Evolutionary conservation across 2,888 invertebrate species (phyloP), one percentile per base, ranked within the genome.

Genomic region (Agrotis segetum): DNA sequence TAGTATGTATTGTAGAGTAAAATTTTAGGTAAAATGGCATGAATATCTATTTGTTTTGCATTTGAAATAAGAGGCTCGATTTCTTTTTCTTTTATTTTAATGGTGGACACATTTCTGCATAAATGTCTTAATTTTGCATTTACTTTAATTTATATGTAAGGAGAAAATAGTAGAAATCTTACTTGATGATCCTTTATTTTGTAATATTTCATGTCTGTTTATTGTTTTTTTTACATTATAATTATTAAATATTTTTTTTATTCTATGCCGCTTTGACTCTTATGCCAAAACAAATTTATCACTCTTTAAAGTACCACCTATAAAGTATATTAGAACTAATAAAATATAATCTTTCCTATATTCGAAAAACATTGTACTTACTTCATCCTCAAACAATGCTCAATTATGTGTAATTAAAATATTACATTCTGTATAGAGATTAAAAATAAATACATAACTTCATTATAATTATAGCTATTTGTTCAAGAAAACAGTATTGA

Each of bases 351-450:
- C 14, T 13, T 19, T 16, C 3, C n/a, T 21, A 49, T 17, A 34
- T 53, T 52, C 16, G 13, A 13, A 19, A 65, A 0, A 63, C 52
- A 67, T 56, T 77, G 77, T 79, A 79, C 82, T 79, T 77, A 79
- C 53, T 58, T 58, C 67, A 63, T 71, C 34, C 17, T 40, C 56
- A 67, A 63, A 1, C 46, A 40, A 61, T 79, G 79, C 79, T 81
- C 77, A 79, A 77, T 68, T 49, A 59, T 46, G 47, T 74, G 47
- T 74, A 47, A 61, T 47, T n/a, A 19, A 61, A 21, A 19, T 34
- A 60, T 17, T 63, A 59, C n/a, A 63, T 60, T 47, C 21, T 79
- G 56, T 55, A 40, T 24, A 72, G 17, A 61, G 44, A 44, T 19
- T 59, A 21, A 34, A 53, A 60, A 47, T 11, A 11, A 40, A n/a